Conservation (phyloP, 2,113 vertebrate species). For the Pitta sordida region DNA sequence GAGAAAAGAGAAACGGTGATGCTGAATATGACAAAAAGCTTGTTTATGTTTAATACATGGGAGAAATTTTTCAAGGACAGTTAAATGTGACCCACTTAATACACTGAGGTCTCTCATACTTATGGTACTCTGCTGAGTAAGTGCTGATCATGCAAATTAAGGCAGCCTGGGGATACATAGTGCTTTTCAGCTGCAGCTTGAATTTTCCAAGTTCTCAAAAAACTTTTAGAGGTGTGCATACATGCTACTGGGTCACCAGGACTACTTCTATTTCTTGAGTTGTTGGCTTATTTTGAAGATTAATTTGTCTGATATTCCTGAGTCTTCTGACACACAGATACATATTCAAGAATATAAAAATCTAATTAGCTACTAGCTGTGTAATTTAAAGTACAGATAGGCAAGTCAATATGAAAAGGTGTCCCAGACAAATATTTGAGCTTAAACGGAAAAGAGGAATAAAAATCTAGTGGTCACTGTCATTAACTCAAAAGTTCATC, state of each 20-base stretch:
- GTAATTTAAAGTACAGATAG: background rate
- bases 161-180: conserved; percentile 46
- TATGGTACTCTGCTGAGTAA: conserved; percentile 52
- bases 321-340: background rate
- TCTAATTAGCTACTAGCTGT: background rate
- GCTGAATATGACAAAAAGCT: conserved; percentile 50
- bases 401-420: background rate
- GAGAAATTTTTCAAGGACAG: conserved; percentile 57
- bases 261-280: conserved; percentile 36
- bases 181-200: conserved; percentile 44
- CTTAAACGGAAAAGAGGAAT: background rate
- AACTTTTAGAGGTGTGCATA: conserved; percentile 37
- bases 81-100: conserved; percentile 49
- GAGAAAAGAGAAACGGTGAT: background rate
- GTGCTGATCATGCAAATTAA: conserved; percentile 56
- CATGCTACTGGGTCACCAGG: conserved; percentile 30
- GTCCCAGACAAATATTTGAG: background rate
- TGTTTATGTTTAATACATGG: conserved; percentile 46
- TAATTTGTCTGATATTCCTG: background rate
- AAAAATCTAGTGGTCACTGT: background rate
- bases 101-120: conserved; percentile 35
- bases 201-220: conserved; percentile 59
- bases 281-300: background rate
- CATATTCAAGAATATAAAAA: background rate
- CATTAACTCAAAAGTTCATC: background rate